phyloP scores from a whole-genome alignment of 2,888 invertebrate species.

The Idaea aversata region DNA sequence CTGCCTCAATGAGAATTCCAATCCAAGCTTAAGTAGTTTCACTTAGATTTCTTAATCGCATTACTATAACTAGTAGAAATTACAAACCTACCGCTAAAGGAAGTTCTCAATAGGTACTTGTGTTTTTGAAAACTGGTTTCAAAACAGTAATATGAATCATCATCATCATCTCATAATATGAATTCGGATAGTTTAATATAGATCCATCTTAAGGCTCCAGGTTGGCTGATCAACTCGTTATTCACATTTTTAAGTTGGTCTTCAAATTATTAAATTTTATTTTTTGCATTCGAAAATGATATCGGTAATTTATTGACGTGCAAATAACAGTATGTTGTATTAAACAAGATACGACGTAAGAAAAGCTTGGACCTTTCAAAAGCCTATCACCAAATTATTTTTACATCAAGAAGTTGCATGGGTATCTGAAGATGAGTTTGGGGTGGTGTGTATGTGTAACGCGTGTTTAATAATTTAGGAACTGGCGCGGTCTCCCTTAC shows the following conservation, averaged over 20 bases:
- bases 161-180: too few relatives aligned
- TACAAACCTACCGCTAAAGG: neutral
- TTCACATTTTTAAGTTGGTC: too few relatives aligned
- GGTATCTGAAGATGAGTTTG: slow-evolving; percentile 60
- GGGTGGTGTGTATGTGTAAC: slow-evolving; percentile 72
- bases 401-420: slow-evolving; percentile 53
- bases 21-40: slow-evolving; percentile 60
- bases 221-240: too few relatives aligned
- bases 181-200: too few relatives aligned
- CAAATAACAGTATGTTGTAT: neutral
- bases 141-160: too few relatives aligned
- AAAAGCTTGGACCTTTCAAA: slow-evolving; percentile 28
- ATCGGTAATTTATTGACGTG: neutral
- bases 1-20: slow-evolving; percentile 76
- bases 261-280: too few relatives aligned
- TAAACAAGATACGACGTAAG: neutral
- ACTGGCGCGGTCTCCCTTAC: slow-evolving; percentile 59
- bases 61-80: slow-evolving; percentile 23
- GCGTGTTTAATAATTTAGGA: slow-evolving; percentile 77
- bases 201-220: too few relatives aligned
- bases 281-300: neutral
- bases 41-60: slow-evolving; percentile 53
- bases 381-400: slow-evolving; percentile 49
- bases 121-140: too few relatives aligned
- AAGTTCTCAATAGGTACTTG: neutral